Evolutionary conservation across 2,888 invertebrate species (phyloP).

Genomic region (Antitype chi): DNA sequence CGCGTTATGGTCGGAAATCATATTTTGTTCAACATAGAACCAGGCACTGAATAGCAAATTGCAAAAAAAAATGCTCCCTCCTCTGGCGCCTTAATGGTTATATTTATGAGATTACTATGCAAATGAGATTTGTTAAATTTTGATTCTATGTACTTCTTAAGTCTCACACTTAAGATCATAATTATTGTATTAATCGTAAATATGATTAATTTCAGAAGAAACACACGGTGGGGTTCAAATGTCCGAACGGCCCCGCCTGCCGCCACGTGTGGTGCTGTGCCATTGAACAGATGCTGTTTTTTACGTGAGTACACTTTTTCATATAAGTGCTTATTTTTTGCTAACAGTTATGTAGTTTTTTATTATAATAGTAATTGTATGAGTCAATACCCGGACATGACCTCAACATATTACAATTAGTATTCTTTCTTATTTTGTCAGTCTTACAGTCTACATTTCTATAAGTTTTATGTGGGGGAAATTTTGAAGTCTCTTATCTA

Average conservation of each 20-base stretch:
- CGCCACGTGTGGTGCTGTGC: conserved; percentile 99
- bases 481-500: background rate
- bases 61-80: too few relatives aligned
- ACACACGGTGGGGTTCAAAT: conserved; percentile 98
- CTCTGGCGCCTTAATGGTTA: too few relatives aligned
- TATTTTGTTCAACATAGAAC: too few relatives aligned
- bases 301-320: conserved; percentile 94
- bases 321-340: background rate
- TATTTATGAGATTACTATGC: too few relatives aligned
- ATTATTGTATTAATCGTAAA: background rate
- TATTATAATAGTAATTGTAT: background rate
- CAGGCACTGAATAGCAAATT: too few relatives aligned
- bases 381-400: conserved; percentile 14
- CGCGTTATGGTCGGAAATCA: too few relatives aligned
- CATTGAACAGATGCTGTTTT: conserved; percentile 99
- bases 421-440: background rate
- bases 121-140: too few relatives aligned
- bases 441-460: background rate
- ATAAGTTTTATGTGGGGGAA: background rate
- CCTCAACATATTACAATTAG: background rate
- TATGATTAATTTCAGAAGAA: conserved; percentile 94
- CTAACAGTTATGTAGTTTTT: background rate
- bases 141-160: too few relatives aligned
- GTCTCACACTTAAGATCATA: too few relatives aligned
- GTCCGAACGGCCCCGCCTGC: conserved; percentile 97